A percentile compares a stretch with the other conserved stretches of the same genome.
phyloP scores from a whole-genome alignment of 30 jellyfish, hydroid and myxozoan species.

The Pseudorhiza aurosa region DNA sequence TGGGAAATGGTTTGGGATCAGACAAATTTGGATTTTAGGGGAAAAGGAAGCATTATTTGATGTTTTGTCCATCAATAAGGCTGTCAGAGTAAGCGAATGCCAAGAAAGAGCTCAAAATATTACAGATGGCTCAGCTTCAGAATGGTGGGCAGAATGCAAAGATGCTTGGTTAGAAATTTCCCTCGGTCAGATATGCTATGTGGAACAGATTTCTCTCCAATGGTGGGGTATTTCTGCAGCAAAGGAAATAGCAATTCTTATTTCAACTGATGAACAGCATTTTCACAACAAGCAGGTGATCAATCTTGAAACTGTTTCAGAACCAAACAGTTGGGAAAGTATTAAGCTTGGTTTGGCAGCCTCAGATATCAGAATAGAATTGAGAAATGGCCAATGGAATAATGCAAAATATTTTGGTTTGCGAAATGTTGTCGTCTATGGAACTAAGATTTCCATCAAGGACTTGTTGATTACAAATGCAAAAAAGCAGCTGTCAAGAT shows the following conservation, averaged over 20 bases:
- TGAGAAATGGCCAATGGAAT: neutral
- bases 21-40: conserved; percentile 26
- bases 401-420: neutral
- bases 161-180: conserved; percentile 7
- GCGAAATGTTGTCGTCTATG: neutral
- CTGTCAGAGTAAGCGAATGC: conserved; percentile 4
- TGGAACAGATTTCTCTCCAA: neutral
- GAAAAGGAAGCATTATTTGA: neutral
- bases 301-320: neutral
- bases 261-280: neutral
- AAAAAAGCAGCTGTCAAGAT: neutral
- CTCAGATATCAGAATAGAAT: neutral
- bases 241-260: neutral
- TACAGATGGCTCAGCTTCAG: conserved; percentile 28
- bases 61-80: neutral
- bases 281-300: neutral
- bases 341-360: neutral
- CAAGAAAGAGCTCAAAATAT: conserved; percentile 13
- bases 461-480: neutral
- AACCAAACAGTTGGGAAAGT: neutral
- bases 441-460: neutral
- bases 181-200: neutral
- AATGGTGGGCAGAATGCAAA: conserved; percentile 10
- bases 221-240: conserved; percentile 5
- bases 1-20: conserved; percentile 35